Evolutionary conservation across 2,113 vertebrate genomes (phyloP), one percentile per base, ranked within the genome.

Genomic region (Vanacampus margaritifer): DNA sequence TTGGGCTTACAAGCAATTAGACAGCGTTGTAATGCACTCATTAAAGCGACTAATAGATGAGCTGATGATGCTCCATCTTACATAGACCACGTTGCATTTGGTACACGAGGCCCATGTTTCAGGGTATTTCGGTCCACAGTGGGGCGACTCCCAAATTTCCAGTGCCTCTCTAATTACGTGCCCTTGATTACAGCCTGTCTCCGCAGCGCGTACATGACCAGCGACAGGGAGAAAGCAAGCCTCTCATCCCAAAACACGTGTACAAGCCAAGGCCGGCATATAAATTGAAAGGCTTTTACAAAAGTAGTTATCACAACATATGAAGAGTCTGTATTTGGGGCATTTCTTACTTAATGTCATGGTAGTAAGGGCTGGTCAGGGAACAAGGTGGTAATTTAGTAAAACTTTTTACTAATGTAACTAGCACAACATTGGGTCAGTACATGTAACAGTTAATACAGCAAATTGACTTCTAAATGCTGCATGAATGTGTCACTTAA

Each of bases 131-230:
- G 82, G 85, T 86, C 54, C 85, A 71, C 76, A 64, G 82, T 43
- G 68, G 88, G 88, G 86, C 79, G 82, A 88, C 86, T 88, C 87
- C 79, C 73, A 66, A 61, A 59, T 77, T 68, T 85, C 70, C 80
- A 79, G 46, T 79, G 81, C 80, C 81, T 86, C 83, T 91, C 65
- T 91, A 90, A 91, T 91, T 90, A 82, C 28, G 45, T 70, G 60
- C 62, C 62, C 13, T 53, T 87, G 88, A 90, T 91, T 91, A 89
- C 85, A 91, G 80, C 84, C 76, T 69, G 74, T 73, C 54, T 67
- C 53, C 59, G 39, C 67, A 72, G 51, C 62, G 67, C 77, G 68
- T 60, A 76, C 70, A 82, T 58, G 76, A 81, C 64, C 75, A 77
- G 77, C 3, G 4, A 36, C 51, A 71, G 50, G 65, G 74, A 75